A percentile compares a stretch with the other conserved stretches of the same genome.
Conservation (phyloP, 2,888 invertebrate genomes). For the Carpatolechia fugitivella region DNA sequence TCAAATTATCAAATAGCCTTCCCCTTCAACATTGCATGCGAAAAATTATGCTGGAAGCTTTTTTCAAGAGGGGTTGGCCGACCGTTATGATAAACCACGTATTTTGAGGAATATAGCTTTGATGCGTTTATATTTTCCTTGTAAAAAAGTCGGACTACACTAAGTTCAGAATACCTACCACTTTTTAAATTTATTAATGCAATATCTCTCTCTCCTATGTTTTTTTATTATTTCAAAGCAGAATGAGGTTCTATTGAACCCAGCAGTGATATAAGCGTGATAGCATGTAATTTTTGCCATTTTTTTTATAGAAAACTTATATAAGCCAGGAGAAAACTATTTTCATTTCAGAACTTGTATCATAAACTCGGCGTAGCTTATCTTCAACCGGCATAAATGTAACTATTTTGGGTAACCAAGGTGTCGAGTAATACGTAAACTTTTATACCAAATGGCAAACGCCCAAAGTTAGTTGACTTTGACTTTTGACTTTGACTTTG, state of each 20-base stretch:
- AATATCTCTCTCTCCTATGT: too few species aligned
- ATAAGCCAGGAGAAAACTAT: not conserved
- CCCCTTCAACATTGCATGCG: not conserved
- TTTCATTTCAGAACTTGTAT: not conserved
- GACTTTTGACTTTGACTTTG: too few species aligned
- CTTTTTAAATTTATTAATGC: too few species aligned
- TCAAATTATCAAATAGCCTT: conserved; percentile 2
- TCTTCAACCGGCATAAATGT: not conserved
- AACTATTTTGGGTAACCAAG: not conserved
- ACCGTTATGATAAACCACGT: not conserved
- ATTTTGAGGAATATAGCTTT: too few species aligned
- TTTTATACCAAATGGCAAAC: not conserved
- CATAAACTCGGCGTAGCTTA: not conserved
- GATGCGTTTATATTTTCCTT: too few species aligned
- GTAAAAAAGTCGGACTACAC: too few species aligned
- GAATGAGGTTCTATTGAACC: too few species aligned
- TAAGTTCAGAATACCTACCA: too few species aligned
- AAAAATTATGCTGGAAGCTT: not conserved
- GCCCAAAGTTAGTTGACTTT: not conserved
- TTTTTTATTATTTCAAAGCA: too few species aligned
- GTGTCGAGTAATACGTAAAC: not conserved
- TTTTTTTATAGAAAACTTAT: not conserved
- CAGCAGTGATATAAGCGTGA: not conserved
- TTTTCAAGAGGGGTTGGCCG: not conserved
- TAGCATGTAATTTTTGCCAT: too few species aligned